Conservation (phyloP, 2,797 vertebrate species). For the Neosalanx taihuensis region DNA sequence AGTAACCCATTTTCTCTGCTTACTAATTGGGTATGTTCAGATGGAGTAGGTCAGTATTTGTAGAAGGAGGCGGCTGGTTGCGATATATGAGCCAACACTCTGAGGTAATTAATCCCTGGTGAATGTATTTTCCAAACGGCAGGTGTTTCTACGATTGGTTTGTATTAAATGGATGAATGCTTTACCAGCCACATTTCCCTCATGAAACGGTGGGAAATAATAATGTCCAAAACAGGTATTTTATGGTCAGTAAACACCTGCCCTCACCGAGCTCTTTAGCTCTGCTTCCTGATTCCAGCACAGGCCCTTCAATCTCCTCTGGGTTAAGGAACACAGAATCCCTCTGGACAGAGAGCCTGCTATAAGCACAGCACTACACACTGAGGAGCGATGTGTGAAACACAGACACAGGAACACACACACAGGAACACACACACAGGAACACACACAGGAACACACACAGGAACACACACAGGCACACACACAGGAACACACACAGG, state of each 20-base stretch:
- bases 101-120: conserved; percentile 57
- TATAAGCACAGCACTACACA: not conserved
- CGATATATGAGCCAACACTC: conserved; percentile 22
- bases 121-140: conserved; percentile 39
- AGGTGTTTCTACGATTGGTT: not conserved
- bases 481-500: not conserved
- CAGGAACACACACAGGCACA: too few relatives aligned
- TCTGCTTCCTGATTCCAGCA: conserved; percentile 36
- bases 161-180: not conserved
- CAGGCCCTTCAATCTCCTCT: not conserved
- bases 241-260: conserved; percentile 36
- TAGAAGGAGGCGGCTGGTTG: conserved; percentile 51
- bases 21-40: too few relatives aligned
- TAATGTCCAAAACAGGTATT: too few relatives aligned
- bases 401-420: not conserved
- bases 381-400: not conserved
- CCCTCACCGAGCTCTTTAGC: conserved; percentile 47
- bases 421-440: conserved; percentile 3
- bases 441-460: too few relatives aligned
- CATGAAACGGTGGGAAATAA: too few relatives aligned
- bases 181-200: not conserved
- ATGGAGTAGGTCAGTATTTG: conserved; percentile 23
- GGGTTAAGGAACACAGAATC: not conserved
- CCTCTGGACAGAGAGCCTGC: not conserved
- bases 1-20: too few relatives aligned